phyloP scores from a whole-genome alignment of 2,113 vertebrate species.

The Alces alces region DNA sequence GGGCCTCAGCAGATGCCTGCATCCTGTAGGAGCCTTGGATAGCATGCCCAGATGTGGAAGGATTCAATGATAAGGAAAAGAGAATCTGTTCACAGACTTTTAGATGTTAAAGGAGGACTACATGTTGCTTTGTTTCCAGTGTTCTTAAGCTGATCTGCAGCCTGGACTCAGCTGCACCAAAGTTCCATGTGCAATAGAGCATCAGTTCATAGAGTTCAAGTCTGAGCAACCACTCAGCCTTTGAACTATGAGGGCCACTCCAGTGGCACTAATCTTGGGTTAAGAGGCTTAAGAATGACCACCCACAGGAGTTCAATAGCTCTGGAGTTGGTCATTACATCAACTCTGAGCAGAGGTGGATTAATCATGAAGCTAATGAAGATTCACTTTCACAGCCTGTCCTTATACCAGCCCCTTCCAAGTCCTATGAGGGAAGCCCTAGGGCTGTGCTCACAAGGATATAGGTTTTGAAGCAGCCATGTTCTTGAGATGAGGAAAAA shows the following conservation, averaged over 20 bases:
- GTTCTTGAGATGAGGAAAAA: no score
- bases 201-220: neutral
- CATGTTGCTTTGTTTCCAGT: neutral
- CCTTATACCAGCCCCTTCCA: neutral
- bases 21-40: no score
- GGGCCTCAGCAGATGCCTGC: neutral
- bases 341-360: neutral
- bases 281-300: neutral
- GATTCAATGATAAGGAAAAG: neutral
- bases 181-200: neutral
- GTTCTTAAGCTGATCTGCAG: neutral
- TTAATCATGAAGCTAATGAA: neutral
- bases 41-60: no score
- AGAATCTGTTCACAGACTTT: neutral
- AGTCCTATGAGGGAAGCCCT: neutral
- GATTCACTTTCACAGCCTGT: neutral
- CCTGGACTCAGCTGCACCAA: neutral
- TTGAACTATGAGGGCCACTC: neutral
- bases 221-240: neutral
- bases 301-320: neutral
- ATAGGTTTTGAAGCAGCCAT: no score
- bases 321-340: neutral
- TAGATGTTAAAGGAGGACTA: neutral
- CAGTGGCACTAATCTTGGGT: neutral
- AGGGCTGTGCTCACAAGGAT: neutral